Conservation (phyloP, 2,113 vertebrate species). For the Phyllostomus discolor region DNA sequence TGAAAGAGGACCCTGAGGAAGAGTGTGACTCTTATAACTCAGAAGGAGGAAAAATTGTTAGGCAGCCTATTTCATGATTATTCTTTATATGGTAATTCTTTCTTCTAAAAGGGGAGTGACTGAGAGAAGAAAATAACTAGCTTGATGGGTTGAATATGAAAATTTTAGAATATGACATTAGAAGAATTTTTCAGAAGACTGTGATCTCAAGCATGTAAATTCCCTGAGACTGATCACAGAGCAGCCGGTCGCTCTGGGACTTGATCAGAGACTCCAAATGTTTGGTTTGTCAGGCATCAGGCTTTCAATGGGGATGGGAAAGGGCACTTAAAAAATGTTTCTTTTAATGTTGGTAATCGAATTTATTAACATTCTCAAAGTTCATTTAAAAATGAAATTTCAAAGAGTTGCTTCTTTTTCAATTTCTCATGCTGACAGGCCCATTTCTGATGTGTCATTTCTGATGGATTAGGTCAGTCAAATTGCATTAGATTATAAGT, state of each 20-base stretch:
- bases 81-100: background rate
- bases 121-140: background rate
- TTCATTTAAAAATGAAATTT: constrained; percentile 62
- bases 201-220: background rate
- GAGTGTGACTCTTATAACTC: background rate
- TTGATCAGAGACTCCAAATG: background rate
- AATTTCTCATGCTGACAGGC: constrained; percentile 38
- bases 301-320: background rate
- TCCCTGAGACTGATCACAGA: background rate
- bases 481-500: constrained; percentile 42
- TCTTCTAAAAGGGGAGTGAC: background rate
- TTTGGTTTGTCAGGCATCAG: background rate
- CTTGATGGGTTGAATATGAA: background rate
- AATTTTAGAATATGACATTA: background rate
- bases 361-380: constrained; percentile 37
- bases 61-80: background rate
- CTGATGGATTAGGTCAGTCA: constrained; percentile 46
- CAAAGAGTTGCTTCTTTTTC: constrained; percentile 18
- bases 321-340: background rate
- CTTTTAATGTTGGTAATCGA: background rate
- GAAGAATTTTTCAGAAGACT: background rate
- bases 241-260: accelerated
- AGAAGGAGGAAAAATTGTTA: background rate
- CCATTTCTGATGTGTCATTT: constrained; percentile 20
- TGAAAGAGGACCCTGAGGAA: background rate